These are phyloP conservation scores for Apteryx owenii DNA, from an alignment of 2,113 vertebrate genomes.

Conservation along the genomic window DNA sequence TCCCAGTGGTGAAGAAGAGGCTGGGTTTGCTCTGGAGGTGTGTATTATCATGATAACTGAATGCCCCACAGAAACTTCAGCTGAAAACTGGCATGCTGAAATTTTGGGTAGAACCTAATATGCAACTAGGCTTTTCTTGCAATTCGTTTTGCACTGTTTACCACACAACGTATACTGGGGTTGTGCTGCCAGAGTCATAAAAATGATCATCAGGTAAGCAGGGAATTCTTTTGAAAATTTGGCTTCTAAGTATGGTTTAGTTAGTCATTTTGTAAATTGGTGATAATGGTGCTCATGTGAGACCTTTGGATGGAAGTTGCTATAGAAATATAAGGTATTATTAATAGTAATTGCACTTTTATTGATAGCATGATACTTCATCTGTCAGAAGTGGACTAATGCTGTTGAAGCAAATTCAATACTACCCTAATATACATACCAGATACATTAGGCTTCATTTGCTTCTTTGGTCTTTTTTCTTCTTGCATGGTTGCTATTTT, in stretches of 20 bases:
- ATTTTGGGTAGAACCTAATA: neutral
- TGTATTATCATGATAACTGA: neutral
- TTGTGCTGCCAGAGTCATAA: neutral
- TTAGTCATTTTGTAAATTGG: neutral
- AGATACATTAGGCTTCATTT: neutral
- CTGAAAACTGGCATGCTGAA: neutral
- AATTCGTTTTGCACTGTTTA: neutral
- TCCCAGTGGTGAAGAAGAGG: neutral
- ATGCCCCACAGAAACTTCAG: neutral
- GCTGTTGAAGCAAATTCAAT: neutral
- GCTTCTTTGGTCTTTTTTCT: neutral
- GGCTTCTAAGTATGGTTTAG: neutral
- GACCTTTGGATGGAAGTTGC: neutral
- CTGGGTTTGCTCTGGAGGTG: neutral
- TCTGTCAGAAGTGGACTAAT: conserved; percentile 3
- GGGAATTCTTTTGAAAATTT: neutral
- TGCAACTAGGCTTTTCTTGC: neutral
- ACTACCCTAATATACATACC: neutral
- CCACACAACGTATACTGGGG: neutral
- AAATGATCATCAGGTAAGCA: neutral
- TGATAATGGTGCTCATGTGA: neutral
- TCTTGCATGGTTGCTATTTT: neutral
- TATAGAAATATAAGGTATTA: neutral
- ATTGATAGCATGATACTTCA: neutral
- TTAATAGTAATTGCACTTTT: neutral